Evolutionary conservation across 2,113 vertebrate genomes (phyloP).

Genomic region (Ptychochromis oligacanthus): DNA sequence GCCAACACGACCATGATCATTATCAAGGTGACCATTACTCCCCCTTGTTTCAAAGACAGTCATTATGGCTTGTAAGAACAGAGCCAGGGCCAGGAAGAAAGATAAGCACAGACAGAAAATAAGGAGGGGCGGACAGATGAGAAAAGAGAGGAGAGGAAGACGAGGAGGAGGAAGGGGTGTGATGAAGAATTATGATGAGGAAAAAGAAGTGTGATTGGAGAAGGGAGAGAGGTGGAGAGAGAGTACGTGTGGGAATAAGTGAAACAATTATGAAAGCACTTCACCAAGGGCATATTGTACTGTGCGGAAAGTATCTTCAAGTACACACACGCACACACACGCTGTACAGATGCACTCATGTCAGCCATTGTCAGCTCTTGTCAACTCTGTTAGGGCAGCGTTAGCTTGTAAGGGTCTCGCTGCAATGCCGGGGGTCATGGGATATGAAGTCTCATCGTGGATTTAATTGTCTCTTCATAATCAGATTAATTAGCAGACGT

Average conservation of each 20-base stretch:
- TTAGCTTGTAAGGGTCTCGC: constrained; percentile 31
- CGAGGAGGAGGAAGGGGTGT: constrained; percentile 29
- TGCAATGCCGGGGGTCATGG: constrained; percentile 28
- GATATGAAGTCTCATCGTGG: constrained; percentile 63
- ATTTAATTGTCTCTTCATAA: constrained; percentile 77
- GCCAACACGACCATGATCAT: constrained; percentile 61
- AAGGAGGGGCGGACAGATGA: constrained; percentile 54
- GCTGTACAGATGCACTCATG: neutral
- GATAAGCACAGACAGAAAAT: constrained; percentile 62
- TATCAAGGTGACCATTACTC: constrained; percentile 75
- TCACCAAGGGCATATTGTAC: constrained; percentile 72
- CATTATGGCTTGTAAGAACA: constrained; percentile 67
- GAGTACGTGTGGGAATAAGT: constrained; percentile 55
- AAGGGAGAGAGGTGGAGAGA: constrained; percentile 36
- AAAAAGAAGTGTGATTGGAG: constrained; percentile 52
- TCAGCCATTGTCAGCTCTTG: constrained; percentile 53
- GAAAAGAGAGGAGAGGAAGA: constrained; percentile 32
- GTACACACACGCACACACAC: constrained; percentile 8
- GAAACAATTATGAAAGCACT: constrained; percentile 66
- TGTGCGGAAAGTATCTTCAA: constrained; percentile 39
- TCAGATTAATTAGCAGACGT: constrained; percentile 77
- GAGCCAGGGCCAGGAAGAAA: constrained; percentile 53
- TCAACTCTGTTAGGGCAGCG: constrained; percentile 35
- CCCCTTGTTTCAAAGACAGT: constrained; percentile 69
- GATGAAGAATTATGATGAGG: constrained; percentile 70